These are phyloP conservation scores for Motacilla alba DNA, from an alignment of 2,113 vertebrate genomes.

Conservation along the genomic window DNA sequence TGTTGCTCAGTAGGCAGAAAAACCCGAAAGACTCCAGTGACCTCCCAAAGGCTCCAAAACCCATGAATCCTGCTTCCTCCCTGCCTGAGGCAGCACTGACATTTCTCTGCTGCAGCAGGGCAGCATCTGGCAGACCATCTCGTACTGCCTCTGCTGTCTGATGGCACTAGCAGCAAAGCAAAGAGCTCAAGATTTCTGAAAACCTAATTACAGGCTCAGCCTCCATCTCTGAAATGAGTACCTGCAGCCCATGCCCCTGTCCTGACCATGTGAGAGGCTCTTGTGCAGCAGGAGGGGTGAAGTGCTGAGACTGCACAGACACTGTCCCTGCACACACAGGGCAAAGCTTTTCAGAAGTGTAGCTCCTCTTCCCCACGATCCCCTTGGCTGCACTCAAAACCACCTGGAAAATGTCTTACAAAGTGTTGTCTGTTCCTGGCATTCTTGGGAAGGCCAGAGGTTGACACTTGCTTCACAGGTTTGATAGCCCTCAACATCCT, in stretches of 20 bases:
- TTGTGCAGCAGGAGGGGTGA: neutral
- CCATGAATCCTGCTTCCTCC: neutral
- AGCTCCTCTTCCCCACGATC: neutral
- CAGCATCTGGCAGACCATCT: neutral
- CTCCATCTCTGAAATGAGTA: neutral
- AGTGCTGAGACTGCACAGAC: neutral
- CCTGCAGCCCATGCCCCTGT: neutral
- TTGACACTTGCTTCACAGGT: neutral
- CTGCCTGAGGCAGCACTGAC: neutral
- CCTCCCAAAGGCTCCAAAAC: neutral
- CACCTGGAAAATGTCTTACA: neutral
- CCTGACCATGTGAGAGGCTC: neutral
- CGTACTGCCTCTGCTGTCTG: neutral
- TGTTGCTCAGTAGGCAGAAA: neutral
- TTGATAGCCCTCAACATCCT: neutral
- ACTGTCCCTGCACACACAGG: neutral
- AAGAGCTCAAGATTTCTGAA: neutral
- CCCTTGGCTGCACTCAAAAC: neutral
- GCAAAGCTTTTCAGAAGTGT: neutral
- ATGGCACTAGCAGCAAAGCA: neutral
- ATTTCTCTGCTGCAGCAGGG: neutral
- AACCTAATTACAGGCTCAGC: neutral
- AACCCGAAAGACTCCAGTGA: neutral
- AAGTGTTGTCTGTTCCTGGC: neutral
- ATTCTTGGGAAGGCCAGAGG: neutral